Conservation (phyloP, 2,113 vertebrate species). For the Pelecanoides urinatrix region DNA sequence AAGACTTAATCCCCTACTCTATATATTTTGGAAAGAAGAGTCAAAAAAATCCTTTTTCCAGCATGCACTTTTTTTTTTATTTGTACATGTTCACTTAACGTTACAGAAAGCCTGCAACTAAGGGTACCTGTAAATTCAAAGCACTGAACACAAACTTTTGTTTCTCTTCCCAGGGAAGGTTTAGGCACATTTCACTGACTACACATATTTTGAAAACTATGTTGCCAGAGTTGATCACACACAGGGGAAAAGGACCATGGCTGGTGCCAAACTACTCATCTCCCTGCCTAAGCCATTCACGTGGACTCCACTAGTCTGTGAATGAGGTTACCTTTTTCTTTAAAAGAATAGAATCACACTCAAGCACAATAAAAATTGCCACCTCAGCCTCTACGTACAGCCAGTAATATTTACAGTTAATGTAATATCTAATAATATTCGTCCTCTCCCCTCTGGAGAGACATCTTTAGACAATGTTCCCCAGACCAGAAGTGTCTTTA, state of each 20-base stretch:
- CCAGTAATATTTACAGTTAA: not conserved
- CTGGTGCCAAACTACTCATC: not conserved
- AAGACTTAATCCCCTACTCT: not conserved
- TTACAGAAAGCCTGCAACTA: not conserved
- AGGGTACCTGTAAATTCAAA: not conserved
- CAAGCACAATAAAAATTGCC: not conserved
- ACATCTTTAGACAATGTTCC: not conserved
- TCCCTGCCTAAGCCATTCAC: not conserved
- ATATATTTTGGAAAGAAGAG: not conserved
- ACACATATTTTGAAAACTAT: not conserved
- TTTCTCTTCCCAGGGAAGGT: not conserved
- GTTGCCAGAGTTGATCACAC: not conserved
- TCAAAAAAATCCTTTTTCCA: not conserved
- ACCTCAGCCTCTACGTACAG: not conserved
- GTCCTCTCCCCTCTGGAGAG: not conserved
- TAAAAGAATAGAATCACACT: not conserved
- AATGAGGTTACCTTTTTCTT: not conserved
- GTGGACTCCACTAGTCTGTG: not conserved
- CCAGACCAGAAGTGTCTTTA: not conserved
- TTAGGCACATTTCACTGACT: not conserved
- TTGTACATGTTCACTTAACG: not conserved
- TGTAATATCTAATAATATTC: not conserved
- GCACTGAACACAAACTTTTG: not conserved
- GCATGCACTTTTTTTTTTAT: not conserved
- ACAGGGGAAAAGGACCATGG: not conserved